These are phyloP conservation scores for Protonibea diacanthus DNA, from an alignment of 2,797 vertebrate genomes.

Conservation along the genomic window DNA sequence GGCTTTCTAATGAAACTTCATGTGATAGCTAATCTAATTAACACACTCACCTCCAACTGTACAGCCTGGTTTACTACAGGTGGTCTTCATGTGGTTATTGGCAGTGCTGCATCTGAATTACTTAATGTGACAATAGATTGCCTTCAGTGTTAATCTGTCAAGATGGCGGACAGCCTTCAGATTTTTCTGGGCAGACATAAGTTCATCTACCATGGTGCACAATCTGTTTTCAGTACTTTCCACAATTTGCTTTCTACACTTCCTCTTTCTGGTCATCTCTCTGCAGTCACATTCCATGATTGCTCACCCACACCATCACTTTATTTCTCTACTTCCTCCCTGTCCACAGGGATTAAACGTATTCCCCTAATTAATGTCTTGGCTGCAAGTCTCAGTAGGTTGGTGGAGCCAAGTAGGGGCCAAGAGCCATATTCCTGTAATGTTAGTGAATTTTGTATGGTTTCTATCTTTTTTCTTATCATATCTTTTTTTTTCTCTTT, in stretches of 20 bases:
- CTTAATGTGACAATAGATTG: too few relatives aligned
- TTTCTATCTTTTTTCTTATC: not conserved
- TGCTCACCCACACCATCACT: constrained; percentile 2
- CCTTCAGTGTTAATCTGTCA: too few relatives aligned
- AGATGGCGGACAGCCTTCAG: too few relatives aligned
- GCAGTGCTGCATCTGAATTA: too few relatives aligned
- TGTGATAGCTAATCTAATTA: too few relatives aligned
- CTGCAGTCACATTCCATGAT: constrained; percentile 34
- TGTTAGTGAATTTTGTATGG: constrained; percentile 32
- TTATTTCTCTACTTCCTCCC: constrained; percentile 29
- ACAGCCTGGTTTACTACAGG: too few relatives aligned
- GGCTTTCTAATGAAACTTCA: too few relatives aligned
- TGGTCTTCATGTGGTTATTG: too few relatives aligned
- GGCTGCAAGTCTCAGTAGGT: constrained; percentile 56
- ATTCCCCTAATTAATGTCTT: constrained; percentile 82
- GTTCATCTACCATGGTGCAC: not conserved
- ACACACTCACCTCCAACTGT: too few relatives aligned
- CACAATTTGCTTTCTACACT: not conserved
- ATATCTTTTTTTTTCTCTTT: not conserved
- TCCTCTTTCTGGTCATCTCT: constrained; percentile 3
- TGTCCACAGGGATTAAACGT: constrained; percentile 70
- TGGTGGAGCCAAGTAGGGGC: constrained; percentile 67
- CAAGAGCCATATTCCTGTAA: constrained; percentile 47
- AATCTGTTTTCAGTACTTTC: not conserved
- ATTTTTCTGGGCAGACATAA: not conserved